Percentiles rank a stretch among this genome's conserved stretches.
phyloP scores from a whole-genome alignment of 2,113 vertebrate species.

The Penelope pileata region DNA sequence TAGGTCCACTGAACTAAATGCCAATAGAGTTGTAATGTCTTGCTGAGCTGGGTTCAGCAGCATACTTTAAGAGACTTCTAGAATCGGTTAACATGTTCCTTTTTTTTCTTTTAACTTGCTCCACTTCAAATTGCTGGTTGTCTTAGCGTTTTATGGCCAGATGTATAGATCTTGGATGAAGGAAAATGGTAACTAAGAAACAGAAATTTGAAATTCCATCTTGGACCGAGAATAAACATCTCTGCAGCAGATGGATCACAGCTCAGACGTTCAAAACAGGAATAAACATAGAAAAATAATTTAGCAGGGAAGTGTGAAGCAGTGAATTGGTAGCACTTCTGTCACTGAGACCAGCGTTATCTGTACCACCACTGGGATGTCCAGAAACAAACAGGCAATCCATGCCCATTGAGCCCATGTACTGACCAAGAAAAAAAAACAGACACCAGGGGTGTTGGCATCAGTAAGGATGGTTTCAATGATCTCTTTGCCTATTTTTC shows the following conservation, averaged over 20 bases:
- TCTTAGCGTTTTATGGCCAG: neutral
- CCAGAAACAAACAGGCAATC: neutral
- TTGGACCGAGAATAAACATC: conserved; percentile 37
- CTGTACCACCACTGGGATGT: neutral
- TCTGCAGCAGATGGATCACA: conserved; percentile 7
- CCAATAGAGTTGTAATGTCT: neutral
- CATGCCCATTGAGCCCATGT: neutral
- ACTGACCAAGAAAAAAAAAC: neutral
- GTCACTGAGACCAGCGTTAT: neutral
- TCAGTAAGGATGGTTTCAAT: neutral
- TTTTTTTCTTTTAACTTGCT: neutral
- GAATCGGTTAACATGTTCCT: neutral
- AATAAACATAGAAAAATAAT: neutral
- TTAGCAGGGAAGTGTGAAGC: neutral
- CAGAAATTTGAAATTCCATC: neutral
- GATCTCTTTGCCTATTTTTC: neutral
- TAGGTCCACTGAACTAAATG: neutral
- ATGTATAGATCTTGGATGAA: neutral
- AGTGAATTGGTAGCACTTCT: neutral
- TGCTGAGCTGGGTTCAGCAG: accelerated
- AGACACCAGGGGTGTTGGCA: neutral
- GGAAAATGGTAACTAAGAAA: conserved; percentile 34
- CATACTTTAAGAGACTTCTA: neutral
- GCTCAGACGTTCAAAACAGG: neutral
- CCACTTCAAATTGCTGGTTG: neutral